A percentile compares a stretch with the other conserved stretches of the same genome.
These are phyloP conservation scores for Tor tambroides DNA, from an alignment of 2,113 vertebrate genomes.

Conservation along the genomic window DNA sequence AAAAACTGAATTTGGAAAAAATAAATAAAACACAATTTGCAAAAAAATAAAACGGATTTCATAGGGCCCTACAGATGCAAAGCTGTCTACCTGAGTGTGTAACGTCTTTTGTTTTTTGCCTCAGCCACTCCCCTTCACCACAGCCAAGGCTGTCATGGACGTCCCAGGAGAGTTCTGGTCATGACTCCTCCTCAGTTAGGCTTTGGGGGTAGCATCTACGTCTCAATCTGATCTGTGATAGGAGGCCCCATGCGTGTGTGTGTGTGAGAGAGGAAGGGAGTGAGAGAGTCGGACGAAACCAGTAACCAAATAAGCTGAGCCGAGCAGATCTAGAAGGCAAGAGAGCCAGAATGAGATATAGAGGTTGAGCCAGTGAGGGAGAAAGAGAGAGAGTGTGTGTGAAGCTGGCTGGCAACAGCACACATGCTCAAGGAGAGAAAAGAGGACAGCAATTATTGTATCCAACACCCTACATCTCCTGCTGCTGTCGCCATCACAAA, in stretches of 20 bases:
- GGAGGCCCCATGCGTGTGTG: constrained; percentile 32
- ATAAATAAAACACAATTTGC: too few relatives aligned
- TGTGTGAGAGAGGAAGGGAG: constrained; percentile 32
- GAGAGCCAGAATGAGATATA: constrained; percentile 56
- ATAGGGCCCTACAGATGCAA: too few relatives aligned
- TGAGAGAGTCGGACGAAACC: constrained; percentile 41
- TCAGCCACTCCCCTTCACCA: constrained; percentile 5
- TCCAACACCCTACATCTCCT: constrained; percentile 59
- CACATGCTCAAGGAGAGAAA: constrained; percentile 66
- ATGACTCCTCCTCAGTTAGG: not conserved
- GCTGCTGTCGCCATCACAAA: constrained; percentile 34
- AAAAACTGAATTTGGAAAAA: too few relatives aligned
- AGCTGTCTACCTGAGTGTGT: constrained; percentile 42
- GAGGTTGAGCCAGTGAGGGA: constrained; percentile 49
- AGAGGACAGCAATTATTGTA: constrained; percentile 66
- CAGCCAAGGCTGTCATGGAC: constrained; percentile 16
- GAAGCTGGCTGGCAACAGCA: constrained; percentile 58
- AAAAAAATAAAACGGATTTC: too few relatives aligned
- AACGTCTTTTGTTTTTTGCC: constrained; percentile 13
- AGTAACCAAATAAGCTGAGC: constrained; percentile 65
- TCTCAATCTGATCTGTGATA: constrained; percentile 45
- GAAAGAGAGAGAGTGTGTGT: constrained; percentile 40
- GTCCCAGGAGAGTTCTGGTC: constrained; percentile 21
- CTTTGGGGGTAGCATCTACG: not conserved
- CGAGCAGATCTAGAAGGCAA: constrained; percentile 60